Percentiles rank a stretch among this genome's conserved stretches.
These are phyloP conservation scores for Chaenodraco wilsoni DNA, from an alignment of 2,797 vertebrate genomes.

Conservation along the genomic window DNA sequence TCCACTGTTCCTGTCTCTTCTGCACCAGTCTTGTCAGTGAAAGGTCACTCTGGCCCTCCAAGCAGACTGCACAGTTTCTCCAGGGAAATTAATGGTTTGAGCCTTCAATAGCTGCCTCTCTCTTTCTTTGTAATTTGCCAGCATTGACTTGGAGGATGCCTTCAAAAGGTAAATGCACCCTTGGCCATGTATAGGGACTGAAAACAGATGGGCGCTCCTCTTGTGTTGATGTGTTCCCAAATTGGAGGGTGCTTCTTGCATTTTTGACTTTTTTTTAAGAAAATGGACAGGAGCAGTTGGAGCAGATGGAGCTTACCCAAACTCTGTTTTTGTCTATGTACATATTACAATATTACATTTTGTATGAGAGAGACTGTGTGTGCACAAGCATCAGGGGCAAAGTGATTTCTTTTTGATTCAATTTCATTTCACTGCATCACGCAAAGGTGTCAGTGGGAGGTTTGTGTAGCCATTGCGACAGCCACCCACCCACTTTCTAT, in stretches of 20 bases:
- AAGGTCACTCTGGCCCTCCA: constrained; percentile 83
- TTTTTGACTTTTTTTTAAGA: not conserved
- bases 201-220: constrained; percentile 38
- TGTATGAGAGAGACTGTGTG: not conserved
- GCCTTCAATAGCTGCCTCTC: constrained; percentile 73
- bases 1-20: constrained; percentile 75
- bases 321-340: constrained; percentile 11
- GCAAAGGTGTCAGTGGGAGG: constrained; percentile 60
- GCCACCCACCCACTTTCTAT: constrained; percentile 55
- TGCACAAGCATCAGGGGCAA: not conserved
- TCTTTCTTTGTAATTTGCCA: constrained; percentile 73
- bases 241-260: constrained; percentile 1
- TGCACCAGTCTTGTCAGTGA: constrained; percentile 77
- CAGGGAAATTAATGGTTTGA: constrained; percentile 85
- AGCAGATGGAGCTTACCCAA: constrained; percentile 23
- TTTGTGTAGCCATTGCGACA: constrained; percentile 49
- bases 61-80: constrained; percentile 76
- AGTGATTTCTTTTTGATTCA: constrained; percentile 55
- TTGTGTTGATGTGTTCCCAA: constrained; percentile 36
- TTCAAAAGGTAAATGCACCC: constrained; percentile 69
- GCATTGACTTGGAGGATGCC: constrained; percentile 75
- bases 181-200: constrained; percentile 5
- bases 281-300: constrained; percentile 6
- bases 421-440: constrained; percentile 52
- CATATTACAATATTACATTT: constrained; percentile 34